A percentile compares a stretch with the other conserved stretches of the same genome.
Evolutionary conservation across 2,888 invertebrate species (phyloP).

Genomic region (Slavum lentiscoides): DNA sequence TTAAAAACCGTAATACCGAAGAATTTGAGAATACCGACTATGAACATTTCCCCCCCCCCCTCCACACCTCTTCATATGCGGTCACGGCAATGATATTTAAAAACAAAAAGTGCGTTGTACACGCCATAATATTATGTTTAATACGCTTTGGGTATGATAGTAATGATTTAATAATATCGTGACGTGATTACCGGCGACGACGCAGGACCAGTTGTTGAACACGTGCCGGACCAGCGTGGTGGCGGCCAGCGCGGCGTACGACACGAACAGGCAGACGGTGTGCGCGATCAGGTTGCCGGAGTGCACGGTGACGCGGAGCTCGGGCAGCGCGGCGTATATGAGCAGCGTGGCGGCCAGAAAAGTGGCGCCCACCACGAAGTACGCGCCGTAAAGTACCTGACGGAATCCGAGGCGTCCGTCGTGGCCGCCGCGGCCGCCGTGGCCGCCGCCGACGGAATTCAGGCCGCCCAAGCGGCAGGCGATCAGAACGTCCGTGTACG

Average conservation of each 20-base stretch:
- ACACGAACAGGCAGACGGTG: conserved; percentile 55
- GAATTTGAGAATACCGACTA: no score
- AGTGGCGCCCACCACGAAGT: conserved; percentile 54
- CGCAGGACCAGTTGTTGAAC: conserved; percentile 10
- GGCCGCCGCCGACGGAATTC: neutral
- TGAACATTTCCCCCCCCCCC: no score
- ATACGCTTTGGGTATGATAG: no score
- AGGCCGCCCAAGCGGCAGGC: conserved; percentile 21
- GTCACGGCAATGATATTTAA: no score
- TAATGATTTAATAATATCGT: no score
- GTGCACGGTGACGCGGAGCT: conserved; percentile 55
- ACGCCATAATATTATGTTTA: no score
- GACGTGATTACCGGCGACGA: conserved; percentile 16
- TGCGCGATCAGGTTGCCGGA: conserved; percentile 55
- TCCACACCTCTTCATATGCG: no score
- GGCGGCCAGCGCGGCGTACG: conserved; percentile 54
- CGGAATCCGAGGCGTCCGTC: conserved; percentile 24
- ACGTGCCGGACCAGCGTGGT: conserved; percentile 18
- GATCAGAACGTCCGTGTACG: conserved; percentile 30
- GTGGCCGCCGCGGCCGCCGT: neutral
- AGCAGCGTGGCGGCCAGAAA: conserved; percentile 55
- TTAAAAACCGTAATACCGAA: no score
- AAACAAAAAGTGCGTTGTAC: no score
- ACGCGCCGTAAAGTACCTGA: conserved; percentile 54
- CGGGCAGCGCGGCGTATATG: conserved; percentile 55